phyloP scores from a whole-genome alignment of 1,140 invertebrate species.

The Riptortus pedestris region DNA sequence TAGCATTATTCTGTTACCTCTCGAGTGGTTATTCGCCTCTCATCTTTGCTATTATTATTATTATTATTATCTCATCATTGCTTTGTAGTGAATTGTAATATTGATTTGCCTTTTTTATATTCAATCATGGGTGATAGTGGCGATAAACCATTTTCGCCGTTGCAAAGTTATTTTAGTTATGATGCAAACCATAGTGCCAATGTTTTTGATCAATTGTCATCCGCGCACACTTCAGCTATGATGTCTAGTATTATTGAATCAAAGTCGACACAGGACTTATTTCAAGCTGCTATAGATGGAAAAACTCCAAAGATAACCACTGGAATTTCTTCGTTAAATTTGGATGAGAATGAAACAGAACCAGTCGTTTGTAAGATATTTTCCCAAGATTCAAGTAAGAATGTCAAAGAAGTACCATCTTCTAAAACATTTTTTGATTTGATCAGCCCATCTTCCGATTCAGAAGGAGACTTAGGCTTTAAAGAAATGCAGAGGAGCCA shows the following conservation, averaged over 20 bases:
- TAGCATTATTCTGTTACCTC: too few species aligned
- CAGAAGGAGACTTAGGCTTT: neutral
- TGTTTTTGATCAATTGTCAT: conserved; percentile 25
- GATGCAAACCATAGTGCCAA: neutral
- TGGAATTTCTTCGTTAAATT: neutral
- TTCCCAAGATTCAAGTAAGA: neutral
- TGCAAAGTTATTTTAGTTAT: conserved; percentile 13
- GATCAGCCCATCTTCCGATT: conserved; percentile 12
- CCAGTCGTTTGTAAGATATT: conserved; percentile 26
- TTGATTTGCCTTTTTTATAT: too few species aligned
- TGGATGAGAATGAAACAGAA: conserved; percentile 12
- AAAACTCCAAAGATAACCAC: neutral
- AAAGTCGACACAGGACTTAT: conserved; percentile 23
- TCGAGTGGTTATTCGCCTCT: too few species aligned
- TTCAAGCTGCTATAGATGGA: conserved; percentile 7
- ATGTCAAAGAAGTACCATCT: neutral
- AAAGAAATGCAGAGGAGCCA: too few species aligned
- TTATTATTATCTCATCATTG: too few species aligned
- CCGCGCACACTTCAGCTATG: conserved; percentile 23
- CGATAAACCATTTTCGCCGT: too few species aligned
- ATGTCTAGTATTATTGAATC: conserved; percentile 25
- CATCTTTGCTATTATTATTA: too few species aligned
- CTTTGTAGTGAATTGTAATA: too few species aligned
- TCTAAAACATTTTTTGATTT: conserved; percentile 23
- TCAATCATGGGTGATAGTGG: too few species aligned